phyloP scores from a whole-genome alignment of 1,140 invertebrate species.

The Ericerus pela region DNA sequence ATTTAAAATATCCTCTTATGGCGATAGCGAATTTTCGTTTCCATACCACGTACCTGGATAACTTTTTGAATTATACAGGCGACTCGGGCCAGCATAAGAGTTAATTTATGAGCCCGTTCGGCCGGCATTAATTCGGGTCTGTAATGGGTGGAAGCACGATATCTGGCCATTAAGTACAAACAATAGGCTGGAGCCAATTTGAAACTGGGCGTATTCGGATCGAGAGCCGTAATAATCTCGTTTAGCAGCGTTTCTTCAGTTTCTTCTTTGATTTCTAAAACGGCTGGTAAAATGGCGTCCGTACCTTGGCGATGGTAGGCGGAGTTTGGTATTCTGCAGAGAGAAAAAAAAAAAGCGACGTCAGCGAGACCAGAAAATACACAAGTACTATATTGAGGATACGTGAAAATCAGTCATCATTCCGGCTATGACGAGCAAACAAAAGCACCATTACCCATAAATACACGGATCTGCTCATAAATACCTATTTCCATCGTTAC shows the following conservation, averaged over 20 bases:
- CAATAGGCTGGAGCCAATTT: slow-evolving; percentile 88
- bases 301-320: slow-evolving; percentile 45
- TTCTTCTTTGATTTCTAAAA: slow-evolving; percentile 86
- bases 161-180: slow-evolving; percentile 80
- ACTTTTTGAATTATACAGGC: slow-evolving; percentile 70
- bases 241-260: slow-evolving; percentile 81
- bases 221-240: slow-evolving; percentile 70
- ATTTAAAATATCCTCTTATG: too few species aligned
- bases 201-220: slow-evolving; percentile 67
- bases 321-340: slow-evolving; percentile 20
- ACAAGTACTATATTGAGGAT: too few species aligned
- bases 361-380: too few species aligned
- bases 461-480: too few species aligned
- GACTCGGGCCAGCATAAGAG: slow-evolving; percentile 74
- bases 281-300: slow-evolving; percentile 83
- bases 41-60: slow-evolving; percentile 48
- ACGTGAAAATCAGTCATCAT: too few species aligned
- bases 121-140: slow-evolving; percentile 77
- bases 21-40: too few species aligned
- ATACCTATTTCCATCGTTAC: slow-evolving; percentile 35
- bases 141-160: slow-evolving; percentile 84
- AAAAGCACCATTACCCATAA: too few species aligned
- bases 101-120: slow-evolving; percentile 77
- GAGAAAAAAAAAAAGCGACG: too few species aligned
- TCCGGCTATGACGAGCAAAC: too few species aligned